phyloP scores from a whole-genome alignment of 2,113 vertebrate genomes.

The Platysternon megacephalum region DNA sequence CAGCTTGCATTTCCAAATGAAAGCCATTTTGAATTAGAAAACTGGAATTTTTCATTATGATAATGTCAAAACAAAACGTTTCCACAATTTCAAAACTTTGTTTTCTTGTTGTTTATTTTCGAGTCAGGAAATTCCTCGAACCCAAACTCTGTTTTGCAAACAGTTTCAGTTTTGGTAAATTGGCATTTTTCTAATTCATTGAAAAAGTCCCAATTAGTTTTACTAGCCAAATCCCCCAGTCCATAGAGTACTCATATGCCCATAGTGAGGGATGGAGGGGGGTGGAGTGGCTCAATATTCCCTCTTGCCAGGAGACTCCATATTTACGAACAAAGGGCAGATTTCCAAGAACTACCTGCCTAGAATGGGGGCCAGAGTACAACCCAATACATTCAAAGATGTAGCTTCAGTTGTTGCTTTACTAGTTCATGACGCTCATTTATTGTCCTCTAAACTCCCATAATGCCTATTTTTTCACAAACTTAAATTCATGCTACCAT shows the following conservation, averaged over 20 bases:
- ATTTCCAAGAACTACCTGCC: not conserved
- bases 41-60: too few relatives aligned
- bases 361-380: not conserved
- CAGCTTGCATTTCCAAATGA: too few relatives aligned
- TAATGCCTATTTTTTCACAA: not conserved
- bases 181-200: too few relatives aligned
- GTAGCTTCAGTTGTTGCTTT: not conserved
- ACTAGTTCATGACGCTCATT: not conserved
- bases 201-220: too few relatives aligned
- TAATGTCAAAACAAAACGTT: too few relatives aligned
- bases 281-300: not conserved
- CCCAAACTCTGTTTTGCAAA: too few relatives aligned
- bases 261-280: not conserved
- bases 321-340: not conserved
- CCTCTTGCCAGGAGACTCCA: not conserved
- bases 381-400: not conserved
- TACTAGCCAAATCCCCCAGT: not conserved
- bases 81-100: too few relatives aligned
- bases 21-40: too few relatives aligned
- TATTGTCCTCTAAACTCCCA: not conserved
- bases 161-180: too few relatives aligned
- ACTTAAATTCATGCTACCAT: not conserved
- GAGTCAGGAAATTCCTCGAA: too few relatives aligned
- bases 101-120: too few relatives aligned
- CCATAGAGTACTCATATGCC: not conserved